Evolutionary conservation across 1,140 invertebrate genomes (phyloP).

Genomic region (Drosophila navojoa): DNA sequence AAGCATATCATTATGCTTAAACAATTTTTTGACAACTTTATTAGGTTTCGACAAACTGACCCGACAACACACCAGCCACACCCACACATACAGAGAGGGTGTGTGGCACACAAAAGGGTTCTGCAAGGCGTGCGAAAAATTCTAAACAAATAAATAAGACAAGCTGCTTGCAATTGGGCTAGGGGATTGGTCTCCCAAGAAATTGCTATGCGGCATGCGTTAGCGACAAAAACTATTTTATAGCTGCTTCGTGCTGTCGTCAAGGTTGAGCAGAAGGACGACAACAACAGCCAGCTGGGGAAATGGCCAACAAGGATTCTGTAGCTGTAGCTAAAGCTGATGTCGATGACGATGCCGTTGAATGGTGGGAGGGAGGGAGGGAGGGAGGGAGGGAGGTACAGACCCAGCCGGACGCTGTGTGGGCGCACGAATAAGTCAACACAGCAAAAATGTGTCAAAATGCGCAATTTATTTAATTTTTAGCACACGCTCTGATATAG

Average conservation of each 20-base stretch:
- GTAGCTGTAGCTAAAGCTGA: constrained; percentile 7
- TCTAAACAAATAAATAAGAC: constrained; percentile 78
- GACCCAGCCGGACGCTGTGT: not conserved
- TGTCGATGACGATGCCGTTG: no score
- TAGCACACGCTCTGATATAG: constrained; percentile 53
- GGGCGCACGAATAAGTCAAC: constrained; percentile 72
- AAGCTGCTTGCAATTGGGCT: constrained; percentile 49
- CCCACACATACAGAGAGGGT: constrained; percentile 2
- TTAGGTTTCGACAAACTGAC: constrained; percentile 68
- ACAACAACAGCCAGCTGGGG: constrained; percentile 30
- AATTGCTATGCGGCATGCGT: constrained; percentile 80
- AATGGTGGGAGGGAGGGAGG: no score
- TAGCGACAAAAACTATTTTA: constrained; percentile 78
- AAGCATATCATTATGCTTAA: constrained; percentile 82
- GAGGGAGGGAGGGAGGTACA: no score
- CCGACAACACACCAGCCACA: constrained; percentile 23
- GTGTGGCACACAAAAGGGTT: constrained; percentile 27
- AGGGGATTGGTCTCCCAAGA: constrained; percentile 19
- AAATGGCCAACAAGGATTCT: constrained; percentile 58
- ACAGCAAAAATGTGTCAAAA: constrained; percentile 81
- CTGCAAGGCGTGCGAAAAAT: constrained; percentile 72
- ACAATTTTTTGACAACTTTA: constrained; percentile 81
- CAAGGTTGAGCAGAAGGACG: constrained; percentile 41
- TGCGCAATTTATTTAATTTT: constrained; percentile 81
- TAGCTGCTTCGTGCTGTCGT: constrained; percentile 78